Base-by-base conservation (phyloP, 2,797 vertebrate genomes). In the Somateria mollissima region DNA sequence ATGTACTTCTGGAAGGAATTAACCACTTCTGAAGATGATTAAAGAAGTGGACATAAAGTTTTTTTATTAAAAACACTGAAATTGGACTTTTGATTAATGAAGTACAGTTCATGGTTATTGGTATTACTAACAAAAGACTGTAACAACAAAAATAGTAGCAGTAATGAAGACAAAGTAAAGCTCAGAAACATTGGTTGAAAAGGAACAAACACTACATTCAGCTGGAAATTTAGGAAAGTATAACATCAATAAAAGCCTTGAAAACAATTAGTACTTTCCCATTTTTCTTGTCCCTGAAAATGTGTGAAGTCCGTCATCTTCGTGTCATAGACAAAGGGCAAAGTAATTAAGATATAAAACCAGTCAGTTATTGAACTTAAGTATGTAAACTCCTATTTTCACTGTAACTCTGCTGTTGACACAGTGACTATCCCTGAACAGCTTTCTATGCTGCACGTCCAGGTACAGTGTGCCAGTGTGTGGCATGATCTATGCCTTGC, bases 51-150 rank as follows among this genome's bases (percentile, higher is more conserved):
- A 84, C 86, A 43, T 78, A 49, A 81, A 88, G 53, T 32, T 90
- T 94, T 53, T 96, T 96, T 94, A 89, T 95, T 96, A 83, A 95
- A 97, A 96, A 69, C 19, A 36, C 24, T 88, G 51, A 51, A 27
- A 91, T n/a, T 88, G 62, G 97, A 91, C 77, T 90, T 97, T 95
- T 79, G 95, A 54, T 95, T 97, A 96, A 95, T 94, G 87, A 97
- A 94, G 51, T 41, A 74, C 74, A 87, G 66, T 56, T 91, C 79
- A 83, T 80, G 69, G 15, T 18, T 94, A 95, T 96, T 92, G 88
- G 37, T 47, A 93, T 96, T 64, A 96, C 94, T 96, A 96, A 97
- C 92, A 95, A 95, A 96, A 96, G 77, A 91, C 83, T 84, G 66
- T 89, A 93, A 94, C 36, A 93, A 89, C 25, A 96, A 91, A 96